Base-by-base conservation (phyloP, 2,888 invertebrate genomes). In the Callimorpha dominula region DNA sequence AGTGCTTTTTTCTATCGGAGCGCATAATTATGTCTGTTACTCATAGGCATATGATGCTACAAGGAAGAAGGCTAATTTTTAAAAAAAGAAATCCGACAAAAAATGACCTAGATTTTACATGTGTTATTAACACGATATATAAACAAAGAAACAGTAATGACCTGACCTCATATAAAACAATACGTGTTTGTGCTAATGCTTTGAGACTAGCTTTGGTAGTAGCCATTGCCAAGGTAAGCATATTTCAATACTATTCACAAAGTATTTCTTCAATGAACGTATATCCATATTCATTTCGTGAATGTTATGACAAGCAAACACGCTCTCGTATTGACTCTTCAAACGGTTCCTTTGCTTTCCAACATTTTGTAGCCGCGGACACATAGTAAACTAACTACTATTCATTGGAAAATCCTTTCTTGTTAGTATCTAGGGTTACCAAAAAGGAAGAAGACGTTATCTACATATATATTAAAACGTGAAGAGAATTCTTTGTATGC, bases 251-350 rank as follows among this genome's bases (percentile, higher is more conserved):
- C 40, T 20, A 12, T 57, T 46, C 65, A 17, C 11, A 60, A 15
- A 49, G 17, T 15, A 63, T n/a, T 54, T 50, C 62, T 40, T 50
- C 60, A 71, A 71, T 60, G 42, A 66, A 66, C 8, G 43, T 12
- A 46, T 7, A 77, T 82, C 68, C 80, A 84, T 84, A 82, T 79
- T 78, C 75, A 78, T 78, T 46, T 73, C 50, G 50, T 40, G 63
- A 54, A 75, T 74, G 49, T 73, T 54, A 77, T 77, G 80, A 75
- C 74, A 76, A 69, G 68, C 42, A 65, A 79, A 79, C 78, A 77
- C 12, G 43, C 52, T 15, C 60, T 68, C 54, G 57, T 77, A 75
- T 80, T 70, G 54, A 42, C 42, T 76, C 65, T 70, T 49, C 31
- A 74, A 78, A 76, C 65, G 68, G 68, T 65, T 65, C 50, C 57